These are phyloP conservation scores for Leucophenga maculata DNA, from an alignment of 2,888 invertebrate species.

Conservation along the genomic window DNA sequence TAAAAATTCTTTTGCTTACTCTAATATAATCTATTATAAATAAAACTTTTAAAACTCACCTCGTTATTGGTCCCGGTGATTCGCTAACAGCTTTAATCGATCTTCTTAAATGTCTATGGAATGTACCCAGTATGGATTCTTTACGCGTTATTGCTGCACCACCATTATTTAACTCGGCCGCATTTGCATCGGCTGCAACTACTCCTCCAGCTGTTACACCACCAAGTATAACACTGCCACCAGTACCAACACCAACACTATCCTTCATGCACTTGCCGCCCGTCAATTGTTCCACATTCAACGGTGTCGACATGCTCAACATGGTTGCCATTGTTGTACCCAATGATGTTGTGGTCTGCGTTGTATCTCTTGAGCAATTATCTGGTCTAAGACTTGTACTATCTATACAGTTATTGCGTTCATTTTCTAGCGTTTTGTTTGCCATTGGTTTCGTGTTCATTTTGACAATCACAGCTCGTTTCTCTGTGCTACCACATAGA, in stretches of 20 bases:
- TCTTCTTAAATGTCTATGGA: constrained; percentile 70
- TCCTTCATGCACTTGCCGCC: constrained; percentile 28
- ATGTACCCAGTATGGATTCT: constrained; percentile 70
- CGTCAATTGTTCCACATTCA: constrained; percentile 53
- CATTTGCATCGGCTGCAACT: constrained; percentile 41
- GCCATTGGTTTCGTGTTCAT: constrained; percentile 34
- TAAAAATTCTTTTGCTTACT: too few relatives aligned
- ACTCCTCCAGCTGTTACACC: constrained; percentile 9
- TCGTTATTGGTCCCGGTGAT: constrained; percentile 70
- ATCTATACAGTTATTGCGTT: constrained; percentile 37
- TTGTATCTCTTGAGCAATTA: constrained; percentile 51
- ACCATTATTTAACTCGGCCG: constrained; percentile 55
- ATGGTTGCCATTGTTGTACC: background rate
- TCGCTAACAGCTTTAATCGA: constrained; percentile 72
- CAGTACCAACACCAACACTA: background rate
- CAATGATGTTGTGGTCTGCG: background rate
- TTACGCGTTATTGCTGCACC: constrained; percentile 62
- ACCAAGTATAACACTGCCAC: background rate
- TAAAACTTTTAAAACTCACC: constrained; percentile 61
- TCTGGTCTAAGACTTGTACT: constrained; percentile 33
- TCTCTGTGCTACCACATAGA: too few relatives aligned
- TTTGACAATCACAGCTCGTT: constrained; percentile 60
- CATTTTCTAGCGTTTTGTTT: too few relatives aligned
- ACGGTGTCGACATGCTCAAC: constrained; percentile 45
- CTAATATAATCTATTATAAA: too few relatives aligned